Evolutionary conservation across 2,797 vertebrate genomes (phyloP).

Genomic region (Crax fasciolata): DNA sequence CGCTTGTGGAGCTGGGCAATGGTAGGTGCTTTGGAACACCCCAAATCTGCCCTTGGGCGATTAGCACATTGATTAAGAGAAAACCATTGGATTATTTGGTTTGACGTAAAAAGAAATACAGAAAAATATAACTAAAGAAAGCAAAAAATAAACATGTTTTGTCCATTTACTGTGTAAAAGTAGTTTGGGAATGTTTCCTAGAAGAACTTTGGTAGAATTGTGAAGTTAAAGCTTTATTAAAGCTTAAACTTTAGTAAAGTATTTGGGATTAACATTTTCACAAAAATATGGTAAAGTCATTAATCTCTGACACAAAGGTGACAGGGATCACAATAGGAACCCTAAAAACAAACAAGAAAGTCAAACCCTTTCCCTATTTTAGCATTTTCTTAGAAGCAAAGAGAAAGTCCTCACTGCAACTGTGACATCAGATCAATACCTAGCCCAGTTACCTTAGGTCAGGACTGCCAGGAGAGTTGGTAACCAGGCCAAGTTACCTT

Average conservation of each 20-base stretch:
- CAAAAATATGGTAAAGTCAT: not conserved
- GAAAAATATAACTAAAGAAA: not conserved
- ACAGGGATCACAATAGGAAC: not conserved
- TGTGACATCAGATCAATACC: not conserved
- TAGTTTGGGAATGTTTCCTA: not conserved
- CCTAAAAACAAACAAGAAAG: not conserved
- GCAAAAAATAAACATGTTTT: not conserved
- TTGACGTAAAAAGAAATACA: not conserved
- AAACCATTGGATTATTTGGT: not conserved
- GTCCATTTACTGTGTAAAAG: not conserved
- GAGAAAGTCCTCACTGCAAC: not conserved
- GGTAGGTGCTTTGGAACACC: not conserved
- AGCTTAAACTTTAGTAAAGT: not conserved
- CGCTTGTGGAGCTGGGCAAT: not conserved
- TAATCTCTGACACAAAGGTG: not conserved
- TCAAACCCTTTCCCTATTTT: not conserved
- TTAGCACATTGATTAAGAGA: not conserved
- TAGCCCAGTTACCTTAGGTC: not conserved
- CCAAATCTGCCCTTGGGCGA: not conserved
- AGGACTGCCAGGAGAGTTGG: not conserved
- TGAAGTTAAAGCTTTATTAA: not conserved
- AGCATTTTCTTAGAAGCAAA: not conserved
- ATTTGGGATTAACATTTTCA: not conserved
- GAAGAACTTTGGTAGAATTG: not conserved
- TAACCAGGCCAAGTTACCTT: not conserved